Conservation (phyloP, 2,113 vertebrate genomes). For the Forbesichthys agassizii region DNA sequence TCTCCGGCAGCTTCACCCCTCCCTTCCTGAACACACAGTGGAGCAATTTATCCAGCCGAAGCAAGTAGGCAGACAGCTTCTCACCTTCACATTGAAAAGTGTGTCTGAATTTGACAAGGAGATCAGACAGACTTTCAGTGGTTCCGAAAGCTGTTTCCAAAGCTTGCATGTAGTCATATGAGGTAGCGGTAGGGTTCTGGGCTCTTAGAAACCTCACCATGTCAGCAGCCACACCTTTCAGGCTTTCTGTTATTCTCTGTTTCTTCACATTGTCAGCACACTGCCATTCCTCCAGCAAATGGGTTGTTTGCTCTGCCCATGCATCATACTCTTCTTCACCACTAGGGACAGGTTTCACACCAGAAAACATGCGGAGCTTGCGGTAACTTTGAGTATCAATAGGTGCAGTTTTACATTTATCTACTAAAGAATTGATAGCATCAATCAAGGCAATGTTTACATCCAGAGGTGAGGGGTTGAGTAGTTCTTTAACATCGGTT, state of each 20-base stretch:
- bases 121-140: conserved; percentile 21
- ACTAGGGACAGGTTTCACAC: conserved; percentile 8
- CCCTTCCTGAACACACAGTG: conserved; percentile 7
- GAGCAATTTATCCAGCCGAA: conserved; percentile 24
- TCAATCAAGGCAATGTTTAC: background rate
- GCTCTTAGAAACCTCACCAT: conserved; percentile 22
- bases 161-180: conserved; percentile 18
- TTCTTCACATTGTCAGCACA: conserved; percentile 24
- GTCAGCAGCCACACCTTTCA: conserved; percentile 32
- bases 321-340: conserved; percentile 35
- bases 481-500: conserved; percentile 11
- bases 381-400: conserved; percentile 15
- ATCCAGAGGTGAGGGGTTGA: background rate
- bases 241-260: conserved; percentile 33
- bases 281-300: conserved; percentile 29
- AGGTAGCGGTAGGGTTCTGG: conserved; percentile 9
- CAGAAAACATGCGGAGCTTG: conserved; percentile 27
- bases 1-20: conserved; percentile 5
- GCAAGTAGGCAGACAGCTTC: conserved; percentile 21
- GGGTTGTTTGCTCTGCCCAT: conserved; percentile 29
- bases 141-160: conserved; percentile 31
- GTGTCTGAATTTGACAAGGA: conserved; percentile 17
- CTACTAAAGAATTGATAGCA: conserved; percentile 9
- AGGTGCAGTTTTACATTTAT: conserved; percentile 8
- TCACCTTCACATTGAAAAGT: conserved; percentile 23